phyloP scores from a whole-genome alignment of 2,888 invertebrate species.

The Erebia epiphron region DNA sequence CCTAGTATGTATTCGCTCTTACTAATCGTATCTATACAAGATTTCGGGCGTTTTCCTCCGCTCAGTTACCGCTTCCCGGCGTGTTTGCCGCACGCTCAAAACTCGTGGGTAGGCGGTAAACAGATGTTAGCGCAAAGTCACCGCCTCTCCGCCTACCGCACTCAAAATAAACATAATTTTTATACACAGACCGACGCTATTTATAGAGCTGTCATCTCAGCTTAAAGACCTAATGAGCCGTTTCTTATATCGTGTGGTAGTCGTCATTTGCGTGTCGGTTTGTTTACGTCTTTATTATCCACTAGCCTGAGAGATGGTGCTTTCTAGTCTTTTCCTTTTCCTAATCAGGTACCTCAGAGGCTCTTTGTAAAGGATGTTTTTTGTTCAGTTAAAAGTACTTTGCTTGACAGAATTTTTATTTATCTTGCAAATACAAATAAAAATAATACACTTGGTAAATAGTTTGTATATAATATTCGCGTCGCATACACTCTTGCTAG shows the following conservation, averaged over 20 bases:
- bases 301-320: conserved; percentile 41
- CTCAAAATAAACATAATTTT: conserved; percentile 50
- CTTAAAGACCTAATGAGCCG: conserved; percentile 80
- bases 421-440: too few relatives aligned
- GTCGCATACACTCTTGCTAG: too few relatives aligned
- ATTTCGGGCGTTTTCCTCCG: too few relatives aligned
- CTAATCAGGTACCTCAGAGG: too few relatives aligned
- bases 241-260: conserved; percentile 73
- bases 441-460: too few relatives aligned
- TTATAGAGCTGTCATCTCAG: conserved; percentile 77
- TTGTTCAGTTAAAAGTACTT: too few relatives aligned
- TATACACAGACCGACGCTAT: conserved; percentile 65
- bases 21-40: too few relatives aligned
- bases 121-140: conserved; percentile 22
- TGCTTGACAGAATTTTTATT: too few relatives aligned
- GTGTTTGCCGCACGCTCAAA: not conserved
- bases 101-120: not conserved
- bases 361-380: too few relatives aligned
- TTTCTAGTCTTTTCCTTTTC: not conserved
- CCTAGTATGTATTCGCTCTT: too few relatives aligned
- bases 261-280: conserved; percentile 67
- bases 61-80: not conserved
- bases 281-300: conserved; percentile 71
- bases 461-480: too few relatives aligned
- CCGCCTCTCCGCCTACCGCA: conserved; percentile 20